Conservation (phyloP, 2,113 vertebrate species). For the Zapus hudsonius region DNA sequence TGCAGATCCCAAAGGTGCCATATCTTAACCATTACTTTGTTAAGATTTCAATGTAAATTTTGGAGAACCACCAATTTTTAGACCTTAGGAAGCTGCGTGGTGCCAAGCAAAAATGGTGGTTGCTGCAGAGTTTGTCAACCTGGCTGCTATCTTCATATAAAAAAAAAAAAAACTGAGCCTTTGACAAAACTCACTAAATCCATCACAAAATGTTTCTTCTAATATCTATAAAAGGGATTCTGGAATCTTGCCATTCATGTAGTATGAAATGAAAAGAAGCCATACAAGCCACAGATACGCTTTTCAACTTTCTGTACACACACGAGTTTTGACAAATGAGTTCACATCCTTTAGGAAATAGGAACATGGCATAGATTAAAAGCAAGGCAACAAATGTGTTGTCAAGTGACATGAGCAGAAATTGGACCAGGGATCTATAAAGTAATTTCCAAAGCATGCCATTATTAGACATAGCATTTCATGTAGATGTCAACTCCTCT, state of each 20-base stretch:
- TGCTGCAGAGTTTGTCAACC: not conserved
- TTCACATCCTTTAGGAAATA: not conserved
- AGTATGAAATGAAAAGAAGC: not conserved
- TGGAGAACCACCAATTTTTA: not conserved
- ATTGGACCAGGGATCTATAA: not conserved
- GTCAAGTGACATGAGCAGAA: not conserved
- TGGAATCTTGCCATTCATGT: not conserved
- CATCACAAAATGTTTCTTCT: not conserved
- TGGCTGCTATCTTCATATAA: not conserved
- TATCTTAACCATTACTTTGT: not conserved
- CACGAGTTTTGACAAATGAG: not conserved
- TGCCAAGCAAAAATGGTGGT: not conserved
- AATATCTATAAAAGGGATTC: not conserved
- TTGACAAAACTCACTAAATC: not conserved
- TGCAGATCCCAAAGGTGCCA: not conserved
- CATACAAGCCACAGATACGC: not conserved
- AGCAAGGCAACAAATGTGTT: not conserved
- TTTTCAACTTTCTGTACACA: not conserved
- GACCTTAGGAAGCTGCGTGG: not conserved
- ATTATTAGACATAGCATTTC: not conserved
- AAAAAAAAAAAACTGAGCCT: not conserved
- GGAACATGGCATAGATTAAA: not conserved
- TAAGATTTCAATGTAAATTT: not conserved
- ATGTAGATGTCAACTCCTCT: not conserved
- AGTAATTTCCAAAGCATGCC: not conserved